Conservation (phyloP, 2,113 vertebrate species). For the Caloenas nicobarica region DNA sequence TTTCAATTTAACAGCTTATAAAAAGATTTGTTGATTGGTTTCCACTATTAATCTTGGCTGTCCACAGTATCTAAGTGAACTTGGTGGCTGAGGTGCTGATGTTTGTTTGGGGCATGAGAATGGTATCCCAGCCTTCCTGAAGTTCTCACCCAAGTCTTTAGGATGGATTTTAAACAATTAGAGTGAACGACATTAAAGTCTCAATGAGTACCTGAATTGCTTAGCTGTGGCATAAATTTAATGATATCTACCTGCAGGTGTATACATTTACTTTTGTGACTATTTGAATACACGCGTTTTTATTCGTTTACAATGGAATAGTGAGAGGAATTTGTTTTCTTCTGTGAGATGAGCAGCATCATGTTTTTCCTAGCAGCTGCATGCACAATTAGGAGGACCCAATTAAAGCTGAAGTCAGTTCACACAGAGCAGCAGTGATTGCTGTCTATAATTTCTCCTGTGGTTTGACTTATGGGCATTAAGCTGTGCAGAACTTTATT, state of each 20-base stretch:
- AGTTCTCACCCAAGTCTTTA: neutral
- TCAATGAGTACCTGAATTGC: neutral
- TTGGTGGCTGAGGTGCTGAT: neutral
- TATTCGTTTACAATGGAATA: neutral
- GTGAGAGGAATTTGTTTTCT: constrained; percentile 13
- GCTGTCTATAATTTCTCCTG: constrained; percentile 23
- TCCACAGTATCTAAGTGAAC: neutral
- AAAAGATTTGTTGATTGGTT: neutral
- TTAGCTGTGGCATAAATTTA: neutral
- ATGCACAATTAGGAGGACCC: constrained; percentile 19
- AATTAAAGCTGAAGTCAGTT: constrained; percentile 28
- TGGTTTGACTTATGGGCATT: constrained; percentile 6
- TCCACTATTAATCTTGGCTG: neutral
- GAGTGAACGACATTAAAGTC: neutral
- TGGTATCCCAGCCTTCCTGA: neutral
- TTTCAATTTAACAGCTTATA: neutral
- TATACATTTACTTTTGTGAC: neutral
- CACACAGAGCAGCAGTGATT: neutral
- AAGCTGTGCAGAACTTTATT: constrained; percentile 2
- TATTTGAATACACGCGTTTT: neutral
- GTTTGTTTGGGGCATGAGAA: neutral
- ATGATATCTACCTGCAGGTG: neutral
- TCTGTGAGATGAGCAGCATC: neutral
- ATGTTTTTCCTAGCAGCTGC: constrained; percentile 17
- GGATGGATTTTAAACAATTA: neutral